Percentiles rank a stretch among this genome's conserved stretches.
phyloP scores from a whole-genome alignment of 2,113 vertebrate species.

The Ardeotis arabs region DNA sequence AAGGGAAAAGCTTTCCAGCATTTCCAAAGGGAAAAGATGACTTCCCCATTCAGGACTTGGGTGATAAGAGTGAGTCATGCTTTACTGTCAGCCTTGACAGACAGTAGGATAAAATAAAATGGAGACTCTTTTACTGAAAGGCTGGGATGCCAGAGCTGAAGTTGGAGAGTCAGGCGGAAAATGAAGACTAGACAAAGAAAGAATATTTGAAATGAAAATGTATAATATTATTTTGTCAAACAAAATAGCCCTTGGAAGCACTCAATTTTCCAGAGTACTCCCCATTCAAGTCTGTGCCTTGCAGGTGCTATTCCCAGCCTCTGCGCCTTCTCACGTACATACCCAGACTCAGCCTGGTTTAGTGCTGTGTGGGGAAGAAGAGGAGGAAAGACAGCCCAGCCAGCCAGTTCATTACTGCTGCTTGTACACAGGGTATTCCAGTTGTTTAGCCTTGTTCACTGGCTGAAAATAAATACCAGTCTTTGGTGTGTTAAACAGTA shows the following conservation, averaged over 20 bases:
- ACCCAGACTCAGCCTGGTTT: background rate
- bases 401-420: background rate
- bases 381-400: background rate
- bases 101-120: background rate
- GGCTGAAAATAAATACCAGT: background rate
- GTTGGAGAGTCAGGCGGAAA: background rate
- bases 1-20: background rate
- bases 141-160: background rate
- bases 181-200: background rate
- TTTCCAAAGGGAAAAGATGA: background rate
- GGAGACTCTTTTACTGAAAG: background rate
- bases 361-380: background rate
- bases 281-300: background rate
- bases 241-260: background rate
- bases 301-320: background rate
- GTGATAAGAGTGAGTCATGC: background rate
- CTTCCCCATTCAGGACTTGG: background rate
- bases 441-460: background rate
- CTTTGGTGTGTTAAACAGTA: background rate
- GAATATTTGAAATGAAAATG: background rate
- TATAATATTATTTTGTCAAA: background rate
- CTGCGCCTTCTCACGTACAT: accelerated
- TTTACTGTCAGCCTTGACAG: background rate
- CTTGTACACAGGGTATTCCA: background rate
- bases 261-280: background rate